Base-by-base conservation (phyloP, 2,888 invertebrate genomes). In the Magallana nippona region DNA sequence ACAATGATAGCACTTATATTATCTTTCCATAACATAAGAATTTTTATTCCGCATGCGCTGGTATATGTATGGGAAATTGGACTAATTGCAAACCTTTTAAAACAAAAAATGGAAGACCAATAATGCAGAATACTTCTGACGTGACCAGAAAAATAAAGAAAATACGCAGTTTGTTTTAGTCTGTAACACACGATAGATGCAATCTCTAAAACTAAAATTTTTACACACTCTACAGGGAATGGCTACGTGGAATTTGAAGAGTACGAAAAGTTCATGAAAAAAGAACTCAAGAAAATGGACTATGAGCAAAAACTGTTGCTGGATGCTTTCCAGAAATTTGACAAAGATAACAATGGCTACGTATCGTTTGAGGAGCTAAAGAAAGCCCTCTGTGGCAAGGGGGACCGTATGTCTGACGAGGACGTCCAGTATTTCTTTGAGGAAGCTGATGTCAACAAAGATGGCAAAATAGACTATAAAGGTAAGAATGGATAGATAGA, bases 251-350 rank as follows among this genome's bases (percentile, higher is more conserved):
- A 60, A 10, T 82, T 71, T 15, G 55, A 71, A 55, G 82, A 82
- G 17, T 82, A 82, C 27, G 82, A 71, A 55, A 71, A 55, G 55
- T 44, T 71, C n/a, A 82, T 82, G 82, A 63, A 60, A 22, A 60
- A 82, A 13, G 71, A 82, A 55, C 58, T 82, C n/a, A 82, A 71
- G 22, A 62, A 55, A 56, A 55, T 27, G 22, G 82, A 82, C 15
- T 71, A 82, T 55, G 82, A 82, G 55, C n/a, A 82, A 55, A 71
- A 71, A 71, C 71, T 82, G 19, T 57, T 82, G 15, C 27, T 71
- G 57, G 55, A 82, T 22, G 82, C 82, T 55, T 82, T 82, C 17
- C 77, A 82, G 27, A 82, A 82, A 71, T 82, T 82, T 55, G 82
- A 82, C 56, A 82, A 55, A 82, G 63, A 82, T 19, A 77, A 71